Conservation (phyloP, 2,113 vertebrate genomes). For the Sminthopsis crassicaudata region DNA sequence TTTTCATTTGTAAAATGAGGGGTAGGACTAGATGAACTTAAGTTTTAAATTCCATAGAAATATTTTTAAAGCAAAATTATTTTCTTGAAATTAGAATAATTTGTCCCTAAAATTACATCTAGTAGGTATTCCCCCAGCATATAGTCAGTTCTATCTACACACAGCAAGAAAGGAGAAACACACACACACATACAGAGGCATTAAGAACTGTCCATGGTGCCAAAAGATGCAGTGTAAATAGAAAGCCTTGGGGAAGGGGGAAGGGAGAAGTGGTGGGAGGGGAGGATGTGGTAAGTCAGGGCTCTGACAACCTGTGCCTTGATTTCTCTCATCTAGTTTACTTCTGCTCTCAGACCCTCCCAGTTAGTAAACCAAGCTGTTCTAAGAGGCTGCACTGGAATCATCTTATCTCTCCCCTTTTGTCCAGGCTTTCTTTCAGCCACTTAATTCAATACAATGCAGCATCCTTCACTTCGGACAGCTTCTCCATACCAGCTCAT, state of each 20-base stretch:
- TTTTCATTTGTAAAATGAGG: background rate
- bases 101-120: background rate
- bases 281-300: background rate
- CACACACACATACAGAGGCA: too few relatives aligned
- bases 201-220: background rate
- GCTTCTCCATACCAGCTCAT: background rate
- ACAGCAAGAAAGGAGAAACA: background rate
- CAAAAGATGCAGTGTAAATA: background rate
- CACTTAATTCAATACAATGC: rapidly evolving
- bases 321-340: background rate
- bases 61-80: too few relatives aligned
- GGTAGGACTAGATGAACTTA: background rate
- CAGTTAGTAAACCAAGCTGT: background rate
- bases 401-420: background rate
- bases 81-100: background rate
- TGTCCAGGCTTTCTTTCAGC: background rate
- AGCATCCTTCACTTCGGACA: background rate
- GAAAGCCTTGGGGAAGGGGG: too few relatives aligned
- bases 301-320: background rate
- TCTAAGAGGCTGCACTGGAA: background rate
- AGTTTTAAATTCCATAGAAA: background rate
- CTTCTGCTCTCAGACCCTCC: background rate
- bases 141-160: background rate
- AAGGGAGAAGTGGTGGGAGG: background rate
- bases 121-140: background rate